Conservation (phyloP, 2,113 vertebrate species). For the Centropristis striata region DNA sequence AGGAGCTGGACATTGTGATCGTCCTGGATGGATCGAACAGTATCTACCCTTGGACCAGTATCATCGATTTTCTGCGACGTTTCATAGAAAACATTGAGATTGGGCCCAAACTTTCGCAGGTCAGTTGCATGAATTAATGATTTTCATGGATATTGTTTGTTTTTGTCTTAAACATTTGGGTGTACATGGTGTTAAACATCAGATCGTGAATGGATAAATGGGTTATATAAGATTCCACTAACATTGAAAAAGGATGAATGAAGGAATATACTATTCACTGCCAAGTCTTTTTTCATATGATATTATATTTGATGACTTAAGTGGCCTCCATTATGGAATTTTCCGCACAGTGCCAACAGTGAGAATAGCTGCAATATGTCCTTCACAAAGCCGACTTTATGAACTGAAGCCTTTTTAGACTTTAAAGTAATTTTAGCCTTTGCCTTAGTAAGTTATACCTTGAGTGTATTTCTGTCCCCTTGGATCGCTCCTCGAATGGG, state of each 20-base stretch:
- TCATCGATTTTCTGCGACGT: constrained; percentile 89
- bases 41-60: constrained; percentile 94
- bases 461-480: constrained; percentile 54
- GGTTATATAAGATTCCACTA: constrained; percentile 24
- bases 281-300: constrained; percentile 17
- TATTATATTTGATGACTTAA: constrained; percentile 35
- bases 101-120: constrained; percentile 92
- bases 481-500: constrained; percentile 13
- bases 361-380: constrained; percentile 15
- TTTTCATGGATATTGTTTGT: no score
- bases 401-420: constrained; percentile 11
- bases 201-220: constrained; percentile 2
- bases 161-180: not conserved
- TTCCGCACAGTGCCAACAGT: constrained; percentile 23
- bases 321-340: constrained; percentile 17
- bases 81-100: constrained; percentile 91
- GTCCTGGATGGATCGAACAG: constrained; percentile 98
- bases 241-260: constrained; percentile 22
- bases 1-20: constrained; percentile 93
- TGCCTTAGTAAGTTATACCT: constrained; percentile 34
- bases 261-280: constrained; percentile 25
- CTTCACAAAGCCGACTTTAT: constrained; percentile 19
- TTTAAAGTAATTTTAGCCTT: constrained; percentile 33
- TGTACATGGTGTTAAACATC: not conserved
- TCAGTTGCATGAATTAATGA: constrained; percentile 59